A percentile compares a stretch with the other conserved stretches of the same genome.
These are phyloP conservation scores for Pipistrellus nathusii DNA, from an alignment of 2,797 vertebrate genomes.

Conservation along the genomic window DNA sequence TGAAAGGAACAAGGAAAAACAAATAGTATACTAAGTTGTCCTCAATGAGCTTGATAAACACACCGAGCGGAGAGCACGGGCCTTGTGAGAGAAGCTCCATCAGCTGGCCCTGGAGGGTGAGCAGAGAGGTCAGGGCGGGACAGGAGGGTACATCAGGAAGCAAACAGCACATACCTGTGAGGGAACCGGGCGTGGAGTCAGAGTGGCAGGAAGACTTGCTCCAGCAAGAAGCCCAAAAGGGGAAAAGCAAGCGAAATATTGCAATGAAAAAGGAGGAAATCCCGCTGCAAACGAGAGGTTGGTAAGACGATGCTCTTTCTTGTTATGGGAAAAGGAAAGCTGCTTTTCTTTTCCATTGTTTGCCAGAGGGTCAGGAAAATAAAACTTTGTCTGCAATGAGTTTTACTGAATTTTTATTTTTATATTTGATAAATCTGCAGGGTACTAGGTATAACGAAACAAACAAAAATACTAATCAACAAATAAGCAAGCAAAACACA, in stretches of 20 bases:
- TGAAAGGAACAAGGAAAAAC: not conserved
- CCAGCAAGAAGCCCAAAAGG: not conserved
- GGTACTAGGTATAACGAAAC: not conserved
- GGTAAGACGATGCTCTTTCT: not conserved
- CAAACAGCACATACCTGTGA: not conserved
- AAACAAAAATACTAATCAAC: not conserved
- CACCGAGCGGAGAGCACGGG: fast-evolving
- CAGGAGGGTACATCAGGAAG: not conserved
- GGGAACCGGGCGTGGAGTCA: not conserved
- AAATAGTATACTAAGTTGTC: not conserved
- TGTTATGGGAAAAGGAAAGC: not conserved
- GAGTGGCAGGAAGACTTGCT: not conserved
- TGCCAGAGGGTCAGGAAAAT: constrained; percentile 5
- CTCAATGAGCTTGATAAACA: not conserved
- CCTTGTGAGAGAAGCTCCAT: not conserved
- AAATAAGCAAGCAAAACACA: constrained; percentile 19
- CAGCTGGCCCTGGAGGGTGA: not conserved
- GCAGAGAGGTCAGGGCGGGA: not conserved
- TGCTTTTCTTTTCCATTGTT: not conserved
- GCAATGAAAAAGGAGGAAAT: not conserved
- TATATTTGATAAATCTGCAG: constrained; percentile 12
- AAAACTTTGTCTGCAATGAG: not conserved
- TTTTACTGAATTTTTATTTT: constrained; percentile 41
- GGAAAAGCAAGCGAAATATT: not conserved
- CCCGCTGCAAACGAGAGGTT: not conserved